Base-by-base conservation (phyloP, 1,140 invertebrate genomes). In the Gerris buenoi region DNA sequence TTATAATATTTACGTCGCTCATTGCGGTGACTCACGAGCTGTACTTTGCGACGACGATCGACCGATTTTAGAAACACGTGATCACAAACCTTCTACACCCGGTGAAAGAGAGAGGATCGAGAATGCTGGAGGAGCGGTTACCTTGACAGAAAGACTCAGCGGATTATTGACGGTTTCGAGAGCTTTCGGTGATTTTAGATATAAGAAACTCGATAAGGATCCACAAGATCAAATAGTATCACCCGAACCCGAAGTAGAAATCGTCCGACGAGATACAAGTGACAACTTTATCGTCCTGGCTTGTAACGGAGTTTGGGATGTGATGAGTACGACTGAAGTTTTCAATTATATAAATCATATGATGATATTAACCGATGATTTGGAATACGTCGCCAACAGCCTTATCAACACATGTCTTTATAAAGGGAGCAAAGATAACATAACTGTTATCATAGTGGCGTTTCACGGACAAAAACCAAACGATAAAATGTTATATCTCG, bases 291-390 rank as follows among this genome's bases (percentile, higher is more conserved):
- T 99, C 73, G 87, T 99, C 70, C 83, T 99, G 73, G 97, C 97
- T n/a, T 99, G 97, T 79, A 97, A 99, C 78, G 97, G 97, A 69
- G 91, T 99, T 67, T 99, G 95, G 94, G 96, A 99, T 83, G 96
- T 98, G 56, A 91, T 91, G 88, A 88, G 84, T 73, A 99, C 97
- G 80, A 91, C 96, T 78, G 93, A 97, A 77, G 83, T 98, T 66
- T 97, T 93, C 81, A 85, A 90, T 75, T 98, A 95, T 82, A 87
- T 99, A 72, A 85, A 90, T 74, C 91, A 89, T 72, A 84, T 95
- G 72, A 83, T 99, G 70, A 81, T 85, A 73, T 83, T 98, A 70
- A 93, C 93, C 15, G 84, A 88, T 76, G 89, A 98, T 81, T 83
- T 98, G 72, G 88, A 91, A 76, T 82, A 83, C 72, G 89, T 98